These are phyloP conservation scores for Sebastes oblongus DNA, from an alignment of 2,797 vertebrate species.

Conservation along the genomic window DNA sequence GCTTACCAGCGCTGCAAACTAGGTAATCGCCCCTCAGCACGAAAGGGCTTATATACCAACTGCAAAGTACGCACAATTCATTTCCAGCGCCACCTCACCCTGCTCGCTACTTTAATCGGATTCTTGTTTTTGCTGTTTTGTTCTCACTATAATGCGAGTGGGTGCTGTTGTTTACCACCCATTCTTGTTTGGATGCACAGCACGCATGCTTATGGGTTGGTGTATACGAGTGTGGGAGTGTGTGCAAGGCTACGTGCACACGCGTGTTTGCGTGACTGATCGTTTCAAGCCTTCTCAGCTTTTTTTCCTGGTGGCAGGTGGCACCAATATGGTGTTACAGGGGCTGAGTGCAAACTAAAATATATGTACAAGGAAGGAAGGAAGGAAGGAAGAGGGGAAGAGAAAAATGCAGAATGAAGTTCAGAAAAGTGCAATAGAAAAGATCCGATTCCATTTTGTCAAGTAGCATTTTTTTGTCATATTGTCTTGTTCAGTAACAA, in stretches of 20 bases:
- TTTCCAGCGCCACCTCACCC: slow-evolving; percentile 53
- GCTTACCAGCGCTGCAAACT: slow-evolving; percentile 80
- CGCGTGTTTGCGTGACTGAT: slow-evolving; percentile 45
- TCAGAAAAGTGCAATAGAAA: neutral
- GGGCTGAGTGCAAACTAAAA: neutral
- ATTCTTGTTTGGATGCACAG: slow-evolving; percentile 30
- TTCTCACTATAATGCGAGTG: slow-evolving; percentile 33
- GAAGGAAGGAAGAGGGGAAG: too few species aligned
- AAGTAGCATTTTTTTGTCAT: neutral
- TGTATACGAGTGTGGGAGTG: slow-evolving; percentile 8
- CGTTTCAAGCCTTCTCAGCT: slow-evolving; percentile 48
- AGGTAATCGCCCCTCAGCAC: slow-evolving; percentile 82
- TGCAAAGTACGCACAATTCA: slow-evolving; percentile 65
- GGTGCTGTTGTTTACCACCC: slow-evolving; percentile 48
- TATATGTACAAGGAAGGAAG: neutral
- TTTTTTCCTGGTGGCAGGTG: slow-evolving; percentile 50
- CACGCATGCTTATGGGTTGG: slow-evolving; percentile 13
- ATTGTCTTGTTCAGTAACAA: neutral
- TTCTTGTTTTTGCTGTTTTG: slow-evolving; percentile 54
- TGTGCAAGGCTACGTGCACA: slow-evolving; percentile 6
- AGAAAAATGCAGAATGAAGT: neutral
- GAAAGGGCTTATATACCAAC: slow-evolving; percentile 76
- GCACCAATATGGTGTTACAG: slow-evolving; percentile 37
- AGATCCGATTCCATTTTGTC: neutral
- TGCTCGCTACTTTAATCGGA: slow-evolving; percentile 50